phyloP scores from a whole-genome alignment of 37 sponge, comb jelly and placozoan species.

The Ephydatia muelleri region DNA sequence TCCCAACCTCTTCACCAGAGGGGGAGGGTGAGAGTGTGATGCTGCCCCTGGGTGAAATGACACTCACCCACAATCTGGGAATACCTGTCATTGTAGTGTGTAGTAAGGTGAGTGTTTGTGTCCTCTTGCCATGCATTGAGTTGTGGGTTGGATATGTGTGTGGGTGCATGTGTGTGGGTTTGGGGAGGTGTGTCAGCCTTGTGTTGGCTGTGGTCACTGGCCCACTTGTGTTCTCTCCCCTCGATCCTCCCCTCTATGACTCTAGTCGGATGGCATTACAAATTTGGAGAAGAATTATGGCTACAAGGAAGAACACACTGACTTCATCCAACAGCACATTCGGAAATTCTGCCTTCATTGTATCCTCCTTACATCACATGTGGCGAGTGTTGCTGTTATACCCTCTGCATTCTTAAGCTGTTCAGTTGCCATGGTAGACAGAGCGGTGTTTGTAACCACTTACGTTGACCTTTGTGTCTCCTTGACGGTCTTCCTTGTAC shows the following conservation, averaged over 20 bases:
- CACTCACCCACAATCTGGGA: constrained; percentile 88
- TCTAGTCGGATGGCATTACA: constrained; percentile 37
- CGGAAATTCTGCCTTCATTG: constrained; percentile 94
- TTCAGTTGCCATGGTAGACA: neutral
- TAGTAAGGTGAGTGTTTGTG: constrained; percentile 74
- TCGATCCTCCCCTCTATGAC: neutral
- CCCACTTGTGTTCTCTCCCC: neutral
- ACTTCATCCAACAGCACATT: constrained; percentile 96
- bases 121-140: too few species aligned
- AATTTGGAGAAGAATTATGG: constrained; percentile 90
- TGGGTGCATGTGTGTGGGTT: constrained; percentile 17
- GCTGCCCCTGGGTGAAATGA: constrained; percentile 87
- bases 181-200: neutral
- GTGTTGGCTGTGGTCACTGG: neutral
- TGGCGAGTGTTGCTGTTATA: neutral
- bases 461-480: neutral
- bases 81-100: constrained; percentile 92
- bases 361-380: constrained; percentile 42
- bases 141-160: too few species aligned
- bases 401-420: neutral
- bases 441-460: neutral
- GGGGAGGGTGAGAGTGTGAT: constrained; percentile 61
- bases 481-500: neutral
- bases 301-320: constrained; percentile 93
- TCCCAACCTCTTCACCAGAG: constrained; percentile 16